Base-by-base conservation (phyloP, 2,888 invertebrate genomes). In the Anarsia innoxiella region DNA sequence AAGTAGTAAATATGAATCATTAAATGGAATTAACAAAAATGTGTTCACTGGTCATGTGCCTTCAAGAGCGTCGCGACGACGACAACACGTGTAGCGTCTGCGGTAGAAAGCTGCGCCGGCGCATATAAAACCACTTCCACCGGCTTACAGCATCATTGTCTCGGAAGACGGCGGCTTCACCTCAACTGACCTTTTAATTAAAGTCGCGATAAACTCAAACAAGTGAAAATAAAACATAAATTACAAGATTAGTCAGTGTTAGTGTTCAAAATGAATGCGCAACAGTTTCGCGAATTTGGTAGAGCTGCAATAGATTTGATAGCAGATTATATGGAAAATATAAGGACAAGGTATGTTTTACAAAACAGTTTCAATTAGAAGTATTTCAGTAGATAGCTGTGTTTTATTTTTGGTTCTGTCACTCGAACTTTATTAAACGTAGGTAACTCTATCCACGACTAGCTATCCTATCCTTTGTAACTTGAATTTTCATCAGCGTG, bases 271-370 rank as follows among this genome's bases (percentile, higher is more conserved):
- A 94, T 95, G 94, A 91, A 95, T 72, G 86, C 88, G 14, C 84
- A 90, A 53, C 88, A 93, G 63, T 95, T 95, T 75, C 87, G 91
- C 44, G 90, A 92, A 53, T 94, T 93, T 62, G 96, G 94, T 19
- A 93, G 91, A 64, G 94, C 95, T 15, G 90, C 94, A 42, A 89
- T 97, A 44, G 96, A 97, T 70, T 92, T 94, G 61, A 89, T 98
- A 16, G 94, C 94, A n/a, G 92, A 97, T 69, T 97, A 98, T 70
- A 84, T 92, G 47, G 93, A 96, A 48, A 92, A 88, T 51, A 91
- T 97, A 45, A 88, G 95, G 56, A 91, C 93, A 48, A 89, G 90
- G 90, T 91, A 82, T 70, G 8, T 19, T n/a, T n/a, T n/a, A n/a
- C n/a, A n/a, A n/a, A n/a, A n/a, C n/a, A n/a, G n/a, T n/a, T n/a